These are phyloP conservation scores for Nyctibius bracteatus DNA, from an alignment of 2,113 vertebrate genomes.

Conservation along the genomic window DNA sequence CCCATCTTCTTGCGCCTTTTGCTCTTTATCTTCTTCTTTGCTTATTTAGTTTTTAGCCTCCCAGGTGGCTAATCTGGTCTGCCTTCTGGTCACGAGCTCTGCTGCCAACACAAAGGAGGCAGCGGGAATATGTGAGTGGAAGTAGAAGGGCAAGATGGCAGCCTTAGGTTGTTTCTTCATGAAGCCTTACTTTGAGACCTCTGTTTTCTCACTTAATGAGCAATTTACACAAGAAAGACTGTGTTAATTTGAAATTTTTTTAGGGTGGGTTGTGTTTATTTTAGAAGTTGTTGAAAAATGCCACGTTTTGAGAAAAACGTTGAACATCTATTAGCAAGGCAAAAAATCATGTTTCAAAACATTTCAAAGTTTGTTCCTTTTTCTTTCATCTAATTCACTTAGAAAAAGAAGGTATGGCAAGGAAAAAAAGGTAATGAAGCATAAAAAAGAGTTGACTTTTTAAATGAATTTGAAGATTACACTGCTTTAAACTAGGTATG, in stretches of 20 bases:
- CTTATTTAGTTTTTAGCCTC: background rate
- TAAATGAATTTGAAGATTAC: background rate
- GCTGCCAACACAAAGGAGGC: background rate
- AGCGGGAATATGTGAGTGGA: background rate
- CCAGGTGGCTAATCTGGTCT: background rate
- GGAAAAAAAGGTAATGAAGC: background rate
- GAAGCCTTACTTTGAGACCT: background rate
- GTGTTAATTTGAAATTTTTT: background rate
- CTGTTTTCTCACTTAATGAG: background rate
- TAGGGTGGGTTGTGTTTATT: background rate
- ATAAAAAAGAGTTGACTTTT: background rate
- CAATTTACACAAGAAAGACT: background rate
- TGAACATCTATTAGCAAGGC: background rate
- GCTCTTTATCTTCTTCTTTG: background rate
- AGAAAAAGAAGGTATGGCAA: background rate
- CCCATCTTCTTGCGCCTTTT: background rate
- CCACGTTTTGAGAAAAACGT: background rate
- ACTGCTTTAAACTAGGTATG: background rate
- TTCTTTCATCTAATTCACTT: background rate
- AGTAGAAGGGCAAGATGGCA: background rate
- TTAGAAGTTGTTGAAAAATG: background rate
- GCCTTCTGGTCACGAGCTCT: background rate
- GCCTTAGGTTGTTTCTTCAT: background rate
- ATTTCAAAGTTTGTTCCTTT: background rate
- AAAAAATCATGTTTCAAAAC: background rate